A percentile compares a stretch with the other conserved stretches of the same genome.
These are phyloP conservation scores for Leucopternis melanops DNA, from an alignment of 2,113 vertebrate genomes.

Conservation along the genomic window DNA sequence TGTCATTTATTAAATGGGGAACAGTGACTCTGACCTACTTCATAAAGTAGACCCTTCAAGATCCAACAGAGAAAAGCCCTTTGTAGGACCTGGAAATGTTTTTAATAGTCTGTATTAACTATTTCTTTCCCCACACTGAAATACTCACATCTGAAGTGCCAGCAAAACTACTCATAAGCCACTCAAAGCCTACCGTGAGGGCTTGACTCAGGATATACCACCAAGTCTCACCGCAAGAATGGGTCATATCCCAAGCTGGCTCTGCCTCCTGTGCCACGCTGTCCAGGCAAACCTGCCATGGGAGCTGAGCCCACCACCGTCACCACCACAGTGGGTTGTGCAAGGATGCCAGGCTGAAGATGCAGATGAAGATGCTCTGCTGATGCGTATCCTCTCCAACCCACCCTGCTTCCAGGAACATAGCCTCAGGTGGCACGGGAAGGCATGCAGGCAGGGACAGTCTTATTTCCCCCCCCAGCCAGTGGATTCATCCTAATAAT, in stretches of 20 bases:
- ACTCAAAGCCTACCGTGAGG: not conserved
- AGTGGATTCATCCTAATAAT: not conserved
- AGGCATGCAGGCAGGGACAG: not conserved
- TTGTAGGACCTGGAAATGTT: not conserved
- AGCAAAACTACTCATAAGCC: not conserved
- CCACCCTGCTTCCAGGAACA: not conserved
- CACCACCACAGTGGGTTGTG: fast-evolving
- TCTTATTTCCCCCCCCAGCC: not conserved
- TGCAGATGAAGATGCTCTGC: not conserved
- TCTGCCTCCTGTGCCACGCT: not conserved
- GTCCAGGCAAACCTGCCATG: not conserved
- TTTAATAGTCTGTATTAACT: not conserved
- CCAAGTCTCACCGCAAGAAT: not conserved
- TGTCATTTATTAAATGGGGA: not conserved
- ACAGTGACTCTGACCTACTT: not conserved
- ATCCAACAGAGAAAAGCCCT: not conserved
- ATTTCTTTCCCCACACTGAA: not conserved
- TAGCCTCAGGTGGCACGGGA: fast-evolving
- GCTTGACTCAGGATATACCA: not conserved
- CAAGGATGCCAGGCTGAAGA: not conserved
- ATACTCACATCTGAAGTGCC: not conserved
- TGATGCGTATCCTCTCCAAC: not conserved
- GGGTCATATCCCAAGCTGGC: fast-evolving
- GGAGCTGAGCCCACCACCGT: not conserved
- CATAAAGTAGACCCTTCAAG: not conserved